phyloP scores from a whole-genome alignment of 2,888 invertebrate species.

The Chloromyia formosa region DNA sequence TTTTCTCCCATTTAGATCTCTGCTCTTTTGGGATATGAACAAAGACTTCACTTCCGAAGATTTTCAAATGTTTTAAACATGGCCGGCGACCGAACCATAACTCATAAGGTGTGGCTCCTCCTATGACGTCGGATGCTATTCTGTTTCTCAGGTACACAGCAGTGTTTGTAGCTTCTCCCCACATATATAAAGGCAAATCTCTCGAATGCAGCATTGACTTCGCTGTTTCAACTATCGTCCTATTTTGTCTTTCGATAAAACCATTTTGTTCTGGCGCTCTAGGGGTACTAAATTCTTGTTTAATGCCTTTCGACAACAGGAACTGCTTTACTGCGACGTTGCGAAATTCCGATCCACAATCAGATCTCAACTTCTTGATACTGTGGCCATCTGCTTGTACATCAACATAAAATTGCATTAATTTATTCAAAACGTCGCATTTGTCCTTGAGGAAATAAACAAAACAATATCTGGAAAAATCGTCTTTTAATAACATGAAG shows the following conservation, averaged over 20 bases:
- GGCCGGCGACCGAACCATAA: not conserved
- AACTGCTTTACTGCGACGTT: slow-evolving; percentile 20
- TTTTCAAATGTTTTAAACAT: too few species aligned
- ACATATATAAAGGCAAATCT: slow-evolving; percentile 48
- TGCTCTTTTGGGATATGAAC: too few species aligned
- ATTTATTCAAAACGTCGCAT: slow-evolving; percentile 47
- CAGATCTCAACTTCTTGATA: slow-evolving; percentile 47
- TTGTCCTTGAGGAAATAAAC: slow-evolving; percentile 51
- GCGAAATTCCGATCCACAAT: slow-evolving; percentile 47
- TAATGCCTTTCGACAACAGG: slow-evolving; percentile 17
- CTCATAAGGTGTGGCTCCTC: slow-evolving; percentile 12
- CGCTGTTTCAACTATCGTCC: slow-evolving; percentile 43
- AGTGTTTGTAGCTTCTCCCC: slow-evolving; percentile 58
- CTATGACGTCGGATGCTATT: slow-evolving; percentile 50
- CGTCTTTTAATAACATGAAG: too few species aligned
- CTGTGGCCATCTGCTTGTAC: slow-evolving; percentile 45
- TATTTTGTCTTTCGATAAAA: slow-evolving; percentile 42
- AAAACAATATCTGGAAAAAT: slow-evolving; percentile 46
- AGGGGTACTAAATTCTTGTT: slow-evolving; percentile 35
- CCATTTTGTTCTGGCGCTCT: too few species aligned
- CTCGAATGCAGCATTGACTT: slow-evolving; percentile 45
- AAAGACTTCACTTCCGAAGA: too few species aligned
- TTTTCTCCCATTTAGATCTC: too few species aligned
- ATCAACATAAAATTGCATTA: slow-evolving; percentile 47
- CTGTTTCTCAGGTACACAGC: slow-evolving; percentile 48